A percentile compares a stretch with the other conserved stretches of the same genome.
These are phyloP conservation scores for Philonicus albiceps DNA, from an alignment of 2,888 invertebrate species.

Conservation along the genomic window DNA sequence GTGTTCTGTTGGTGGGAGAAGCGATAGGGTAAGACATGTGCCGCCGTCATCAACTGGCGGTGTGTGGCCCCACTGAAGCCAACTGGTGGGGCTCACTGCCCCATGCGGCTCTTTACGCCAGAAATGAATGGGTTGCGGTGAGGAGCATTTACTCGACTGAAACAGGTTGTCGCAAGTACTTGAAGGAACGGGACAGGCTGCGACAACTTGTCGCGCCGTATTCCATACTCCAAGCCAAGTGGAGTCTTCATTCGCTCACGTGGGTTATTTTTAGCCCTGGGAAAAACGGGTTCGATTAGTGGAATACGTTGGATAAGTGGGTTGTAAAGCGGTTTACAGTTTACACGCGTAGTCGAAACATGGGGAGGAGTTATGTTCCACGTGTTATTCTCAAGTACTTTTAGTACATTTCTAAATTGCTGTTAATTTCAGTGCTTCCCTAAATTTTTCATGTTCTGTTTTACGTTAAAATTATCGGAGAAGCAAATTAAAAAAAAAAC, in stretches of 20 bases:
- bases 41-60: background rate
- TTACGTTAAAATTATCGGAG: too few species aligned
- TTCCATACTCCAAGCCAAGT: background rate
- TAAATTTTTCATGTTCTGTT: too few species aligned
- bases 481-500: too few species aligned
- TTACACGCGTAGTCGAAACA: background rate
- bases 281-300: background rate
- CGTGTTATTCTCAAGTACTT: background rate
- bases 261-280: background rate
- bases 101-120: background rate
- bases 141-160: background rate
- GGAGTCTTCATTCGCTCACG: background rate
- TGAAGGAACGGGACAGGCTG: background rate
- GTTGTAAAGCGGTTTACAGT: background rate
- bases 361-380: background rate
- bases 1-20: background rate
- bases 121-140: background rate
- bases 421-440: too few species aligned
- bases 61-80: background rate
- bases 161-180: background rate
- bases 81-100: background rate
- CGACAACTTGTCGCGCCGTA: background rate
- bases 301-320: background rate
- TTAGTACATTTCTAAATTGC: background rate
- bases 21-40: slow-evolving; percentile 1